Base-by-base conservation (phyloP, 2,797 vertebrate genomes). In the Catharus ustulatus region DNA sequence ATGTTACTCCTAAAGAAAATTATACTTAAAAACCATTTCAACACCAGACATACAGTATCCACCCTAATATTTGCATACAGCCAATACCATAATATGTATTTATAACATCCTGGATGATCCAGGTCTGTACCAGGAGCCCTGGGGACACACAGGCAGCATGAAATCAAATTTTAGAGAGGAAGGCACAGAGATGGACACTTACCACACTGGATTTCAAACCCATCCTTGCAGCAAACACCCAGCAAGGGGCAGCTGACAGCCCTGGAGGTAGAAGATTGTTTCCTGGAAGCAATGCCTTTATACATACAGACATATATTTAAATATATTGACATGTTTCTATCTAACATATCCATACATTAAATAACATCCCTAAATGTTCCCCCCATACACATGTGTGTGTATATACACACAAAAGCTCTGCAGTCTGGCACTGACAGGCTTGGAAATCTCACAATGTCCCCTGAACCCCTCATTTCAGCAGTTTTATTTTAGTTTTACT, bases 361-460 rank as follows among this genome's bases (percentile, higher is more conserved):
- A 80, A 46, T 49, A 57, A 75, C 10, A 27, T 5, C 26, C 34
- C 30, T 40, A 54, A 15, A 42, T 13, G 5, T 9, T 15, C 7
- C 7, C 13, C 13, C 6, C 11, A 16, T 9, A 21, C 3, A 4
- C 1, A 2, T 1, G 2, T 9, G 16, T 9, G 16, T 8, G 38
- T 48, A 8, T 4, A 18, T 12, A 15, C 2, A 7, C 1, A 43
- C 6, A 27, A 22, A 38, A 74, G 8, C 58, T 87, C 45, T 1
- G 5, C 13, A 5, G 10, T 32, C n/a, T 82, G 74, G 43, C 46
- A 6, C 52, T 2, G 5, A 6, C 45, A 26, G 20, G 8, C 38
- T 40, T 32, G 72, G 84, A 61, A 87, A 45, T 23, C 49, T 67
- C 81, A 46, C 45, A 30, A 23, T 3, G 22, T 18, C 40, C 64